These are phyloP conservation scores for Hoplostethus atlanticus DNA, from an alignment of 2,797 vertebrate species.

Conservation along the genomic window DNA sequence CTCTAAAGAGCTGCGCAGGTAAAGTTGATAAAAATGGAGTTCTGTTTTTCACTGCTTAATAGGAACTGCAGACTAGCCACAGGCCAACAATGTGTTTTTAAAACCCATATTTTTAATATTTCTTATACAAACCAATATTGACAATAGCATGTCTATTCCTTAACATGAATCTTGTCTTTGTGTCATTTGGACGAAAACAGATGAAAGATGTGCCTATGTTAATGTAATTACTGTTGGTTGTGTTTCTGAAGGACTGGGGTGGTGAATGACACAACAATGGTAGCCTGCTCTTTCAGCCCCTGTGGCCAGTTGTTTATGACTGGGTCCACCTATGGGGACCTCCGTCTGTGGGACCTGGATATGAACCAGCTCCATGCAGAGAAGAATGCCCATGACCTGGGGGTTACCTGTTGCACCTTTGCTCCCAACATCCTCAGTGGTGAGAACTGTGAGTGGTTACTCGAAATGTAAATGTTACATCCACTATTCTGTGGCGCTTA, in stretches of 20 bases:
- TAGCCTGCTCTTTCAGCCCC: conserved; percentile 94
- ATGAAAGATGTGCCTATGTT: not conserved
- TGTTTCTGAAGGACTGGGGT: conserved; percentile 82
- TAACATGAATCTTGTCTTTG: not conserved
- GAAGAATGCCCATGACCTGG: conserved; percentile 94
- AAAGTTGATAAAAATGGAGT: conserved; percentile 5
- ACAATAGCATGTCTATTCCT: not conserved
- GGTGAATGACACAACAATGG: conserved; percentile 90
- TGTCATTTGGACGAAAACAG: not conserved
- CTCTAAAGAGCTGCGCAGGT: conserved; percentile 84
- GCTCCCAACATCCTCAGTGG: conserved; percentile 85
- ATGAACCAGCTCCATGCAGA: conserved; percentile 89
- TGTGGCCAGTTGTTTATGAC: conserved; percentile 89
- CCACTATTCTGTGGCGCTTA: not conserved
- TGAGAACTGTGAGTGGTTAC: conserved; percentile 60
- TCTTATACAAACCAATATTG: not conserved
- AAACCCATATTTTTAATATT: not conserved
- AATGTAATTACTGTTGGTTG: conserved; percentile 22
- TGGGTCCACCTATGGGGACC: conserved; percentile 94
- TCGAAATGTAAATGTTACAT: not conserved
- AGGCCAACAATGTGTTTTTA: not conserved
- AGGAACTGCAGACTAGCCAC: conserved; percentile 16
- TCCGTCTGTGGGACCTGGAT: conserved; percentile 92
- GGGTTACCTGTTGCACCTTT: conserved; percentile 93
- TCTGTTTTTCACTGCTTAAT: not conserved